Evolutionary conservation across 2,888 invertebrate species (phyloP), one percentile per base, ranked within the genome.

Genomic region (Mactromeris polynyma): DNA sequence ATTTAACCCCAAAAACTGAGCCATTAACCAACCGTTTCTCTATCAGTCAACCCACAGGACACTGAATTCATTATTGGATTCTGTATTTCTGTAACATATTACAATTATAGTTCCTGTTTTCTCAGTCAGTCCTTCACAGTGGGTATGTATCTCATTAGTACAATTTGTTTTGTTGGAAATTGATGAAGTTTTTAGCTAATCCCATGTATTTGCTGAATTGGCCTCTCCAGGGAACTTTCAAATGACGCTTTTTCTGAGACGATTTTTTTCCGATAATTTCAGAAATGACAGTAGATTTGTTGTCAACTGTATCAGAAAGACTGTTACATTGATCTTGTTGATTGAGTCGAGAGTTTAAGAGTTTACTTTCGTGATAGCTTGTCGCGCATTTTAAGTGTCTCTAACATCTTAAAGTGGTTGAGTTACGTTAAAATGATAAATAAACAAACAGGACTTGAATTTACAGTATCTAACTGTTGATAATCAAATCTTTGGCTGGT

Each of bases 131-230:
- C 73, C 36, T 36, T 33, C 36, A 33, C 19, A 33, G 33, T 73
- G 31, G 14, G 73, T 73, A 73, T 36, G 36, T 73, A 73, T 73
- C 73, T 73, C 31, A 73, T 73, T 73, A 73, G 36, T 17, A 19
- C 17, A 19, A 33, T 73, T 73, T 73, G 73, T 73, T 73, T 33
- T 73, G 73, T 33, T 73, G 36, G 36, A 73, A 73, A 73, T 73
- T 73, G 73, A 73, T 73, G 73, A 73, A 73, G 73, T 26, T 58
- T 58, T n/a, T 21, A 58, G 58, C 36, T 73, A 73, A 73, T 73
- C 36, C 26, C 11, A 36, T 6, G 36, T 73, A 73, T 73, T 33
- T 73, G 36, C 73, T 73, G 36, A 73, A 33, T 33, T 73, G 31
- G 36, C 11, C 73, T 73, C 73, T 33, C 33, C 19, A 26, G 73